A percentile compares a stretch with the other conserved stretches of the same genome.
These are phyloP conservation scores for Hermatobates lingyangjiaoensis DNA, from an alignment of 1,140 invertebrate genomes.

Conservation along the genomic window DNA sequence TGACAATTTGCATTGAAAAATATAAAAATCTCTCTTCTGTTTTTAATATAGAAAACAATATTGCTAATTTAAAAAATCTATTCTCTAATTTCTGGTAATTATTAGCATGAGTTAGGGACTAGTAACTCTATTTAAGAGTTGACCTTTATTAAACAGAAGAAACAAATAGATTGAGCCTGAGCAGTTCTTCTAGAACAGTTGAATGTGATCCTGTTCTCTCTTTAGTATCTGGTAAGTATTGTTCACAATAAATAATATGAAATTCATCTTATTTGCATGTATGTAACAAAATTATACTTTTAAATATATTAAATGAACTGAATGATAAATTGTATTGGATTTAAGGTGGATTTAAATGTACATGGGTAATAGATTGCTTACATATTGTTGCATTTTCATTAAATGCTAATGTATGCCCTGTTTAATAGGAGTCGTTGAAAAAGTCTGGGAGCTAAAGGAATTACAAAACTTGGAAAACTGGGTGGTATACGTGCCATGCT, in stretches of 20 bases:
- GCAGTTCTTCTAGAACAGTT: too few species aligned
- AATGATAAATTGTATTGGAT: not conserved
- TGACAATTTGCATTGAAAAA: too few species aligned
- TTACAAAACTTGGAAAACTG: slow-evolving; percentile 46
- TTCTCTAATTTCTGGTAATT: too few species aligned
- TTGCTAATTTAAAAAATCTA: too few species aligned
- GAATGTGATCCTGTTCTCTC: slow-evolving; percentile 35
- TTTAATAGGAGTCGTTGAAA: slow-evolving; percentile 40
- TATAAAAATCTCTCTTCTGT: too few species aligned
- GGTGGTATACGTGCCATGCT: slow-evolving; percentile 49
- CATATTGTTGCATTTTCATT: not conserved
- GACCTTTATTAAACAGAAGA: too few species aligned
- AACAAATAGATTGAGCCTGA: too few species aligned
- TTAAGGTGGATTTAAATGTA: too few species aligned
- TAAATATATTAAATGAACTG: not conserved
- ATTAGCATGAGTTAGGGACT: too few species aligned
- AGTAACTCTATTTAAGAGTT: too few species aligned
- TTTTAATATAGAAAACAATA: too few species aligned
- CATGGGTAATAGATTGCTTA: not conserved
- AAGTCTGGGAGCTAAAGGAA: slow-evolving; percentile 45
- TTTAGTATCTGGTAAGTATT: slow-evolving; percentile 28
- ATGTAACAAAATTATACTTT: not conserved
- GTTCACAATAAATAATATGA: not conserved
- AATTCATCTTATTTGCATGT: not conserved
- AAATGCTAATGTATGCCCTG: not conserved